phyloP scores from a whole-genome alignment of 2,888 invertebrate genomes.

The Agrochola macilenta region DNA sequence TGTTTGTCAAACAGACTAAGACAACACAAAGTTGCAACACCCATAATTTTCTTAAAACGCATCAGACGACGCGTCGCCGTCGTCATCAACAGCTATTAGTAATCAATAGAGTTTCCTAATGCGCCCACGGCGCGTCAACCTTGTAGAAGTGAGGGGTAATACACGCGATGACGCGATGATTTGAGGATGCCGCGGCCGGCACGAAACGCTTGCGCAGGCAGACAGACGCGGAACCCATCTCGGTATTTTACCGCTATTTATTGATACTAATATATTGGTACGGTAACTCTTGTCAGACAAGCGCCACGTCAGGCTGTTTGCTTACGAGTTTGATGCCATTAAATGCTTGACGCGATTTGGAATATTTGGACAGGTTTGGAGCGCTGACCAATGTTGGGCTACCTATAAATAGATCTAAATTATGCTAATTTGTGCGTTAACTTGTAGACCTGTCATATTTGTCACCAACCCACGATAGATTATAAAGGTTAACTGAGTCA shows the following conservation, averaged over 20 bases:
- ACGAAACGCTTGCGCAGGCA: slow-evolving; percentile 30
- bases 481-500: background rate
- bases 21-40: slow-evolving; percentile 19
- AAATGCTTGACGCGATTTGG: background rate
- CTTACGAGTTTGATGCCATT: slow-evolving; percentile 15
- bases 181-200: slow-evolving; percentile 35
- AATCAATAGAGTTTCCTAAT: slow-evolving; percentile 58
- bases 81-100: slow-evolving; percentile 47
- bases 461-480: background rate
- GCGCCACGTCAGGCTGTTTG: slow-evolving; percentile 28
- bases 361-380: slow-evolving; percentile 7
- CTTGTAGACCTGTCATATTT: slow-evolving; percentile 7
- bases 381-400: background rate
- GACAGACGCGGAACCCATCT: slow-evolving; percentile 33
- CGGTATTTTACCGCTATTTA: slow-evolving; percentile 28
- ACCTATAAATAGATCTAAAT: slow-evolving; percentile 18
- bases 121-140: slow-evolving; percentile 47
- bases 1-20: background rate
- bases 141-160: slow-evolving; percentile 63
- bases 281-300: slow-evolving; percentile 28
- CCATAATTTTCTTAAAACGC: slow-evolving; percentile 28
- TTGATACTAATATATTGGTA: slow-evolving; percentile 22
- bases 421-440: slow-evolving; percentile 29
- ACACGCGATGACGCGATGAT: slow-evolving; percentile 53
- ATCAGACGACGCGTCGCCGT: slow-evolving; percentile 46